Conservation (phyloP, 2,797 vertebrate genomes). For the Sebastes minor region DNA sequence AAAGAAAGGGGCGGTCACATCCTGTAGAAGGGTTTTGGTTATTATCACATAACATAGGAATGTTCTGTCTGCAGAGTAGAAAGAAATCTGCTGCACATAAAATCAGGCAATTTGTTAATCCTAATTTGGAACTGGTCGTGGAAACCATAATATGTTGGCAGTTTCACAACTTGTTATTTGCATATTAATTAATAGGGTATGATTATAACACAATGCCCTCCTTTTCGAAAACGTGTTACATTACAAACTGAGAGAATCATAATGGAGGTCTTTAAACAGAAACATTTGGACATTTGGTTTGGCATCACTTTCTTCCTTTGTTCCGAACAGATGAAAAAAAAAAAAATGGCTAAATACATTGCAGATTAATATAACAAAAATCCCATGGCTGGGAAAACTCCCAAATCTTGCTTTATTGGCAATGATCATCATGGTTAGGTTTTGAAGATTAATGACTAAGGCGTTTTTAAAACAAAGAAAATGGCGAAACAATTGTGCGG, state of each 20-base stretch:
- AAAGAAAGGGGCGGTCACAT: slow-evolving; percentile 69
- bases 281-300: slow-evolving; percentile 68
- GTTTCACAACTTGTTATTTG: slow-evolving; percentile 46
- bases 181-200: slow-evolving; percentile 47
- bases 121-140: slow-evolving; percentile 42
- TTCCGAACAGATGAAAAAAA: slow-evolving; percentile 49
- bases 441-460: slow-evolving; percentile 64
- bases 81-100: slow-evolving; percentile 38
- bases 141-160: slow-evolving; percentile 34
- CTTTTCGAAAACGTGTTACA: slow-evolving; percentile 35
- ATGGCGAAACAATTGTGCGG: slow-evolving; percentile 11
- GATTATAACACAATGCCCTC: slow-evolving; percentile 31
- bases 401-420: slow-evolving; percentile 55
- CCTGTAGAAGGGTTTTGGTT: slow-evolving; percentile 62
- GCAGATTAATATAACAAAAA: slow-evolving; percentile 61
- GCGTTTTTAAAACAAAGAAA: slow-evolving; percentile 52
- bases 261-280: slow-evolving; percentile 57
- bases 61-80: slow-evolving; percentile 47
- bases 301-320: slow-evolving; percentile 58
- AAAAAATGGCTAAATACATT: slow-evolving; percentile 48
- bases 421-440: slow-evolving; percentile 16
- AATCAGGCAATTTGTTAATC: slow-evolving; percentile 45
- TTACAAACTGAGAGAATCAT: slow-evolving; percentile 35
- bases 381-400: slow-evolving; percentile 51
- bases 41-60: slow-evolving; percentile 67